Evolutionary conservation across 2,888 invertebrate species (phyloP), one percentile per base, ranked within the genome.

Genomic region (Macrosoma leucophasiata): DNA sequence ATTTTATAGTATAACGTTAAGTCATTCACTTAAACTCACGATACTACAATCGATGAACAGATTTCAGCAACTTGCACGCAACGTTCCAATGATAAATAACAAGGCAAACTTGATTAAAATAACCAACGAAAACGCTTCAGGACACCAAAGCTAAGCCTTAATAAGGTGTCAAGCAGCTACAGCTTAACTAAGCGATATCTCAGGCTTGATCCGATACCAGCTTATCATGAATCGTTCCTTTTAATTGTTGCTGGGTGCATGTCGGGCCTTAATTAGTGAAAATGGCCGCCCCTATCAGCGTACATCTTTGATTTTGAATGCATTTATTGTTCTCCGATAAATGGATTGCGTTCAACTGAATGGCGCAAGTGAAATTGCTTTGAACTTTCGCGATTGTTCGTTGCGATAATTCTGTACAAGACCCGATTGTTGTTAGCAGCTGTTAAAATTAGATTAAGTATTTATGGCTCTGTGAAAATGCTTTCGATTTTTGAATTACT

Each of bases 231-330:
- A 84, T 82, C 81, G 61, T 55, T 65, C 66, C 63, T 68, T 74
- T 78, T 82, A 78, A 82, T 81, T 82, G 79, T 79, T 65, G 59
- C 64, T 52, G 48, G 52, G 74, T 56, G 76, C 79, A 77, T 79
- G 82, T 82, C 57, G 60, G 61, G 56, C 62, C 63, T 84, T 84
- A 82, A 84, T 84, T 82, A 84, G 78, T 73, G 78, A 77, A 78
- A 76, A 79, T 79, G 70, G 71, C 69, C 50, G 54, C 52, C 58
- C 54, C 57, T 81, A 79, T 82, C 56, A 43, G 58, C 55, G 56
- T 53, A 60, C 65, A 79, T 82, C 82, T 79, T 74, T 75, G 82
- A 79, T 79, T 79, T 79, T 78, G 70, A 78, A 81, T 79, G 77
- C 79, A 79, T 75, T 81, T 81, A 77, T 81, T 78, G 77, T 77